These are phyloP conservation scores for Calyptomena viridis DNA, from an alignment of 2,113 vertebrate genomes.

Conservation along the genomic window DNA sequence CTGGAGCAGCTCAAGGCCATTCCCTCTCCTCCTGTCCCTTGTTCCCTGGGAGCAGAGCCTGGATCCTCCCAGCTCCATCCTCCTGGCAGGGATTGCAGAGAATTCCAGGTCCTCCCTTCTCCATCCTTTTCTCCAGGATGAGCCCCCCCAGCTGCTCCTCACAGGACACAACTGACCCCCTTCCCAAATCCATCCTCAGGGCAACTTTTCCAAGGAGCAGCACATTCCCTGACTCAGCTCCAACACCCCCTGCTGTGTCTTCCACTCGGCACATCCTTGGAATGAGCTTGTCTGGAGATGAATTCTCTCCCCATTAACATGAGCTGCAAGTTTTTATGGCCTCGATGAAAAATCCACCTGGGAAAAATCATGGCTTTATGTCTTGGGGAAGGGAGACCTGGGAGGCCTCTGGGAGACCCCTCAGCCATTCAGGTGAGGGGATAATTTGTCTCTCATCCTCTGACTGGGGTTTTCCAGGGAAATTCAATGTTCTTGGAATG, in stretches of 20 bases:
- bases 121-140: too few relatives aligned
- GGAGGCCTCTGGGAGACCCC: not conserved
- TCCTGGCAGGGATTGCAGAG: too few relatives aligned
- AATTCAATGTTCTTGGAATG: not conserved
- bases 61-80: too few relatives aligned
- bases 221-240: rapidly evolving
- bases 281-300: not conserved
- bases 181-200: not conserved
- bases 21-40: too few relatives aligned
- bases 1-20: too few relatives aligned
- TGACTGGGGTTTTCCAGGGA: not conserved
- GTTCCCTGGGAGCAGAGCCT: too few relatives aligned
- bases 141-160: not conserved
- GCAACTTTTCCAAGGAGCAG: not conserved
- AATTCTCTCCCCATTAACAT: not conserved
- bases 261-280: too few relatives aligned
- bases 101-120: too few relatives aligned
- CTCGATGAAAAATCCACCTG: not conserved
- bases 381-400: not conserved
- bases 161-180: not conserved
- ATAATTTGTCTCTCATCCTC: not conserved
- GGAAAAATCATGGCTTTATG: not conserved
- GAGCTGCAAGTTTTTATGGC: not conserved
- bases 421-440: not conserved
- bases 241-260: not conserved